Conservation (phyloP, 2,797 vertebrate species). For the Morus bassanus region DNA sequence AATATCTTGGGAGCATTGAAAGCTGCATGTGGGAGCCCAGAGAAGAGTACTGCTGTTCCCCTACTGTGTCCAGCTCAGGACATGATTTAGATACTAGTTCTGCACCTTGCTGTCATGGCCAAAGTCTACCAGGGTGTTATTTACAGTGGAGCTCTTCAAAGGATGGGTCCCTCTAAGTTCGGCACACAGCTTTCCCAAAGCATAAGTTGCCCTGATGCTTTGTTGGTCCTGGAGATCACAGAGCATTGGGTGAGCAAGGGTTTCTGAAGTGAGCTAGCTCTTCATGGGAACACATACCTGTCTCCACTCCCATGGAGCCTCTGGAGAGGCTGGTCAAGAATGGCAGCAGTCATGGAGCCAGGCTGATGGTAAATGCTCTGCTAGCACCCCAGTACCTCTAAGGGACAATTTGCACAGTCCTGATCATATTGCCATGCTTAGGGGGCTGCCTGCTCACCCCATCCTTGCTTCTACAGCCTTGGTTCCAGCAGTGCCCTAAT, state of each 20-base stretch:
- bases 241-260: neutral
- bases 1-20: neutral
- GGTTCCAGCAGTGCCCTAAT: neutral
- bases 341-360: neutral
- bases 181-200: neutral
- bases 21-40: neutral
- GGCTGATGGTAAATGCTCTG: neutral
- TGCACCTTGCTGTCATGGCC: neutral
- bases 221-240: neutral
- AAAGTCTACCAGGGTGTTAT: neutral
- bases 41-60: neutral
- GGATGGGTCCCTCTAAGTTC: neutral
- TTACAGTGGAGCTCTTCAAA: neutral
- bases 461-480: neutral
- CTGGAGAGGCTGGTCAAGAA: neutral
- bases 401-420: neutral
- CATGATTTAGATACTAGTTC: neutral
- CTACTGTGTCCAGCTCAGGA: neutral
- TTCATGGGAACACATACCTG: neutral
- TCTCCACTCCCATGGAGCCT: neutral
- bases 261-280: neutral
- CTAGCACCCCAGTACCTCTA: neutral
- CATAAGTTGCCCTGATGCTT: neutral
- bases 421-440: accelerated
- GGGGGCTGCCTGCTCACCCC: neutral